phyloP scores from a whole-genome alignment of 2,113 vertebrate species.

The Oophaga pumilio region DNA sequence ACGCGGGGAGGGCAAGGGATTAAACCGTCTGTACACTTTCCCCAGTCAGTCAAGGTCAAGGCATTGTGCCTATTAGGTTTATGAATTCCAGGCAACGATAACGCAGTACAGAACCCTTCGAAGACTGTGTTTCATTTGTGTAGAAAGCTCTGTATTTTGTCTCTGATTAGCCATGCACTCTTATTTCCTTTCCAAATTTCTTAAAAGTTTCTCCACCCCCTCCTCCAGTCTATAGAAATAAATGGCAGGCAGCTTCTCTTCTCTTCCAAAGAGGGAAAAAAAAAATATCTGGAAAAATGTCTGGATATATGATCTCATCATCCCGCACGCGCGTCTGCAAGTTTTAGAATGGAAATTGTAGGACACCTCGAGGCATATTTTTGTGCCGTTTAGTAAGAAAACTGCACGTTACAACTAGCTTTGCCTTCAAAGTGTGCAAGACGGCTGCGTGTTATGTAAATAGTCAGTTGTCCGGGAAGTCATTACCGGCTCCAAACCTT shows the following conservation, averaged over 20 bases:
- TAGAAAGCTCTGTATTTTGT: conserved; percentile 43
- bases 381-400: conserved; percentile 10
- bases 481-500: background rate
- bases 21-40: conserved; percentile 50
- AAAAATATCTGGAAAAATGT: conserved; percentile 31
- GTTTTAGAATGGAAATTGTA: conserved; percentile 52
- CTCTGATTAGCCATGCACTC: conserved; percentile 23
- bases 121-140: conserved; percentile 2
- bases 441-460: conserved; percentile 35
- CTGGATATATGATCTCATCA: conserved; percentile 53
- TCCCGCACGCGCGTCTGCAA: conserved; percentile 46
- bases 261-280: conserved; percentile 21
- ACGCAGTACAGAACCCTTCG: background rate
- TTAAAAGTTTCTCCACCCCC: background rate
- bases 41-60: conserved; percentile 52
- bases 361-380: conserved; percentile 41
- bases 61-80: conserved; percentile 42
- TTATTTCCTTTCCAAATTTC: conserved; percentile 35
- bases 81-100: conserved; percentile 34
- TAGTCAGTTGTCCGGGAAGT: background rate
- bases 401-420: conserved; percentile 10
- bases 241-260: conserved; percentile 15
- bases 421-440: background rate
- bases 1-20: conserved; percentile 43
- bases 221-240: background rate